Conservation (phyloP, 1,140 invertebrate species). For the Mactra quadrangularis region DNA sequence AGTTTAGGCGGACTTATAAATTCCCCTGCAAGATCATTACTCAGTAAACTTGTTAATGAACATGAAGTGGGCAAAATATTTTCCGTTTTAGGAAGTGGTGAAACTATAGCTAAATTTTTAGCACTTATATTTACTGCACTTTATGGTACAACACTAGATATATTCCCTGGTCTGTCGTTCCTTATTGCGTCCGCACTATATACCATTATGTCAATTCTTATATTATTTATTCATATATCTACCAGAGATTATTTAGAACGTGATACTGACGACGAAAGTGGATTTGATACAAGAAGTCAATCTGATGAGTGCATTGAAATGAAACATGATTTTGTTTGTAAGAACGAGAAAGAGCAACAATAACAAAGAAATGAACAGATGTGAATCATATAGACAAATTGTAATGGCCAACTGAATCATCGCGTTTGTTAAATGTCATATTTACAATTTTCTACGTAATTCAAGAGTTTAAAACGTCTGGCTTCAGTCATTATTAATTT, state of each 20-base stretch:
- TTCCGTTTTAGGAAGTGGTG: slow-evolving; percentile 58
- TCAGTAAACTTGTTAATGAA: slow-evolving; percentile 61
- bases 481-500: too few relatives aligned
- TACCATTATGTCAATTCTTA: slow-evolving; percentile 56
- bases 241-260: slow-evolving; percentile 51
- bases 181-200: slow-evolving; percentile 54
- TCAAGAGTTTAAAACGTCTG: too few relatives aligned
- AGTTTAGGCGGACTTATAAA: slow-evolving; percentile 59
- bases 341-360: slow-evolving; percentile 3
- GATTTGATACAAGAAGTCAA: slow-evolving; percentile 15
- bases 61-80: slow-evolving; percentile 64
- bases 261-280: slow-evolving; percentile 21
- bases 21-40: slow-evolving; percentile 48
- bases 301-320: slow-evolving; percentile 55
- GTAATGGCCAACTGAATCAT: too few relatives aligned
- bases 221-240: slow-evolving; percentile 54
- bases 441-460: too few relatives aligned
- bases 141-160: slow-evolving; percentile 58
- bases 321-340: slow-evolving; percentile 31
- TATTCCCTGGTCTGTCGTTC: slow-evolving; percentile 57
- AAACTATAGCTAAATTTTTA: slow-evolving; percentile 61
- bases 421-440: too few relatives aligned
- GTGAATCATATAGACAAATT: too few relatives aligned
- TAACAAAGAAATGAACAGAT: too few relatives aligned
- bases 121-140: slow-evolving; percentile 55